Evolutionary conservation across 2,113 vertebrate species (phyloP), one percentile per base, ranked within the genome.

Genomic region (Pollachius pollachius): DNA sequence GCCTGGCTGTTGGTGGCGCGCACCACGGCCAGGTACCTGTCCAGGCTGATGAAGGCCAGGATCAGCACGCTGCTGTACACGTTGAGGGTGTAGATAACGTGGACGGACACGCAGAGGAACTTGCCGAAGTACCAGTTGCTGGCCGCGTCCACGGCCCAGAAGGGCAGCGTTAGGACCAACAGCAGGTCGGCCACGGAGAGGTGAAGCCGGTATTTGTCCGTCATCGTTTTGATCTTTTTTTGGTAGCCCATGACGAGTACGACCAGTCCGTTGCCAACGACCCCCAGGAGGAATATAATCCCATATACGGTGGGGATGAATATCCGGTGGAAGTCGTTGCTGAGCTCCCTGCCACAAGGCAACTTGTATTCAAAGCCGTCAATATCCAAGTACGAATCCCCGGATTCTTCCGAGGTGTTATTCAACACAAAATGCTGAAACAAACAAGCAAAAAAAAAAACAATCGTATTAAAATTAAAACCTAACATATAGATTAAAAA

Each of bases 231-330:
- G 19, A 94, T 85, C 70, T 97, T 98, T 82, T 95, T 96, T 88
- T 99, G 97, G 81, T 95, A 99, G 84, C 97, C 97, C 96, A 99
- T 98, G 82, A 99, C 96, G 1, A 96, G 4, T 15, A 98, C 91
- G 62, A 99, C 97, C 85, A 99, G 88, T 83, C 95, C 95, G 79
- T 99, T 99, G 62, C 97, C 97, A 0, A 97, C 84, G 70, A 96
- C 92, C 77, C 97, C 97, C 0, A 95, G 93, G 59, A 98, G 1
- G 68, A 97, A 96, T 77, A 99, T 96, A 90, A 99, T 93, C 79
- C 94, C 95, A 23, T 93, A 99, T 73, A 99, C 91, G 0, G 90
- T 92, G 0, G 97, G 97, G 37, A 98, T 88, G 88, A 99, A 98
- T 83, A 97, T 92, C 23, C 90, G 89, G 75, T 95, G 95, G 91